phyloP scores from a whole-genome alignment of 2,113 vertebrate genomes.

The Cygnus buccinator region DNA sequence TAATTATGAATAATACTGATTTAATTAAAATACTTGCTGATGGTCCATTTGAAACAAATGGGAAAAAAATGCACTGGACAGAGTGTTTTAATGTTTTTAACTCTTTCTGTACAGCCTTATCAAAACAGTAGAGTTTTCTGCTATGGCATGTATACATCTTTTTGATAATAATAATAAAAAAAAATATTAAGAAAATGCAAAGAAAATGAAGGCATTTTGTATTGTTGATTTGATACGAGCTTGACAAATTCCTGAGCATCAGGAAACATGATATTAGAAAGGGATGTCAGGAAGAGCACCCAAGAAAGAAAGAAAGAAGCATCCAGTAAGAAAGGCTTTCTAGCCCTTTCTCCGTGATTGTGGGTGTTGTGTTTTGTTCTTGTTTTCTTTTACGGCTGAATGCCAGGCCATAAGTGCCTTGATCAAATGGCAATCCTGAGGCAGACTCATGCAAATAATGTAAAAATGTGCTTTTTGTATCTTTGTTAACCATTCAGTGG shows the following conservation, averaged over 20 bases:
- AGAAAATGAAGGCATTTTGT: background rate
- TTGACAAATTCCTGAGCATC: background rate
- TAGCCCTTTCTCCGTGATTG: background rate
- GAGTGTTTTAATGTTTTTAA: background rate
- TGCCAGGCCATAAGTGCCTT: background rate
- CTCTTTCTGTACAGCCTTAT: background rate
- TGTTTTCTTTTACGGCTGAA: background rate
- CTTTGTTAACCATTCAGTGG: background rate
- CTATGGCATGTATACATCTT: background rate
- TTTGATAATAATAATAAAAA: background rate
- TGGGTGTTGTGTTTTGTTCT: background rate
- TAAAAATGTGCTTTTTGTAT: background rate
- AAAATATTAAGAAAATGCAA: background rate
- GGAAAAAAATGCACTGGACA: background rate
- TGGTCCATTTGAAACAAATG: slow-evolving; percentile 9
- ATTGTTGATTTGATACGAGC: background rate
- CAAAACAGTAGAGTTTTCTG: background rate
- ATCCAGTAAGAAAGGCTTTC: background rate
- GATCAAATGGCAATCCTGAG: background rate
- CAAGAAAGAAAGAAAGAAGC: background rate
- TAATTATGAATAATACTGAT: slow-evolving; percentile 53
- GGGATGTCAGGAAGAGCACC: background rate
- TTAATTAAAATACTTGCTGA: slow-evolving; percentile 29
- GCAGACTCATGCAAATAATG: background rate
- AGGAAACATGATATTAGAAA: background rate